These are phyloP conservation scores for Lonchura striata DNA, from an alignment of 2,113 vertebrate genomes.

Conservation along the genomic window DNA sequence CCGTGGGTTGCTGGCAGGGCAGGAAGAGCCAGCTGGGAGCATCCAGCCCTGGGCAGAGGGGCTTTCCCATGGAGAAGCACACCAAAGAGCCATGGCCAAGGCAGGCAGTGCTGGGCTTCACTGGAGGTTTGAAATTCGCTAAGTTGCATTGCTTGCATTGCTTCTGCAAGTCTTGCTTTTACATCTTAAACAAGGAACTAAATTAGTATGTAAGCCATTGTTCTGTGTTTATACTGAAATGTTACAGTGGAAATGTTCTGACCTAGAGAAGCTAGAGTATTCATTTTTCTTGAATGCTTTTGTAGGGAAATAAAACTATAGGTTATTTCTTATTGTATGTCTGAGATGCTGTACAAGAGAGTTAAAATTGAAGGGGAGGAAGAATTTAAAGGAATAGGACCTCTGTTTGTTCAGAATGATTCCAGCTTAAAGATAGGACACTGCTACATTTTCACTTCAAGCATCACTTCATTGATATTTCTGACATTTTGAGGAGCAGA, in stretches of 20 bases:
- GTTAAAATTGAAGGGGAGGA: not conserved
- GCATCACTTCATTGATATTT: constrained; percentile 10
- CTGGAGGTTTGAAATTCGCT: not conserved
- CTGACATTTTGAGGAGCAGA: not conserved
- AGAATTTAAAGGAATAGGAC: constrained; percentile 10
- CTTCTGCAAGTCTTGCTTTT: not conserved
- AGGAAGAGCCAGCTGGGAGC: not conserved
- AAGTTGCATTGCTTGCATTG: not conserved
- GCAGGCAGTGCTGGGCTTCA: not conserved
- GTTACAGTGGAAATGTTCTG: not conserved
- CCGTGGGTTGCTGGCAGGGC: not conserved
- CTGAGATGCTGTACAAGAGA: not conserved
- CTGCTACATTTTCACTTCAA: not conserved
- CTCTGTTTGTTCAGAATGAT: not conserved
- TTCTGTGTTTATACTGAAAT: not conserved
- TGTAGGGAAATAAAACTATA: not conserved
- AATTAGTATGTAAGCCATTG: not conserved
- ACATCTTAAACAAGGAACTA: not conserved
- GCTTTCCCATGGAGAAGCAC: not conserved
- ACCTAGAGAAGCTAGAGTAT: not conserved
- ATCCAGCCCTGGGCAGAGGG: not conserved
- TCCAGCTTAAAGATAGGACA: not conserved
- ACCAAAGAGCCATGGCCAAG: not conserved
- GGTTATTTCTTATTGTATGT: not conserved
- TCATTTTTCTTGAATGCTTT: not conserved